Evolutionary conservation across 2,888 invertebrate genomes (phyloP).

Genomic region (Agrotis ipsilon): DNA sequence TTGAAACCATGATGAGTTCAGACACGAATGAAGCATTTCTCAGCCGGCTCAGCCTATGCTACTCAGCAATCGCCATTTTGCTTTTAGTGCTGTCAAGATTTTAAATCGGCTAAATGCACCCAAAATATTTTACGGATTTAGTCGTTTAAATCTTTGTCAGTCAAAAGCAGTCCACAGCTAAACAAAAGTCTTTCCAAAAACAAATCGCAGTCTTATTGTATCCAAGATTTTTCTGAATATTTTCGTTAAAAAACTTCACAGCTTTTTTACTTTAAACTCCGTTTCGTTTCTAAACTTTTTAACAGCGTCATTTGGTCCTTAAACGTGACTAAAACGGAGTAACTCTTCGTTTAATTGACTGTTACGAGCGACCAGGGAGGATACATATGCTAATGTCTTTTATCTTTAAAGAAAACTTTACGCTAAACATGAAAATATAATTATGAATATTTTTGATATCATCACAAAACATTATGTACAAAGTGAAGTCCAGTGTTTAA

Average conservation of each 20-base stretch:
- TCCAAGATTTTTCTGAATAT: neutral
- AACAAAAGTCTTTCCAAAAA: neutral
- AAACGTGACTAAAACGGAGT: constrained; percentile 37
- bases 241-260: neutral
- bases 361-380: constrained; percentile 18
- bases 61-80: no score
- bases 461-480: no score
- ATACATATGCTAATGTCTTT: constrained; percentile 4
- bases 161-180: neutral
- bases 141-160: neutral
- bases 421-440: no score
- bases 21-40: no score
- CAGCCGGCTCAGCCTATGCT: no score
- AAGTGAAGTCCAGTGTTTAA: no score
- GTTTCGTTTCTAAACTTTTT: constrained; percentile 5
- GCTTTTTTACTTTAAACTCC: neutral
- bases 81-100: no score
- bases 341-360: constrained; percentile 50
- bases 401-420: constrained; percentile 10
- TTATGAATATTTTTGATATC: no score
- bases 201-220: no score
- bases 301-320: neutral
- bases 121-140: no score
- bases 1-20: no score
- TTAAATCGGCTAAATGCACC: no score